Conservation (phyloP, 1,140 invertebrate species). For the Drusus annulatus region DNA sequence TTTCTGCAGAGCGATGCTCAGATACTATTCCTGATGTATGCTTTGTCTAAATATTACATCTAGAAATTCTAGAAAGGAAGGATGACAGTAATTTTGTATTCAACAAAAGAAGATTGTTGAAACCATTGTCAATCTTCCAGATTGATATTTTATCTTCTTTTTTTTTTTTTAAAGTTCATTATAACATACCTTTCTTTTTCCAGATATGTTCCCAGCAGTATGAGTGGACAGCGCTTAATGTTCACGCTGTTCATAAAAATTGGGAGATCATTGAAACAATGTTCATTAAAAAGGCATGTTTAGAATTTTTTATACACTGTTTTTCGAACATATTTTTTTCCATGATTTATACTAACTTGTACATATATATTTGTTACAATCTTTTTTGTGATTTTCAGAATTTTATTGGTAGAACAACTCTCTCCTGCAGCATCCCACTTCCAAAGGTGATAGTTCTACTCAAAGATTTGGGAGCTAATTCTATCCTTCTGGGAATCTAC, state of each 20-base stretch:
- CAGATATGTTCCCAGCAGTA: slow-evolving; percentile 66
- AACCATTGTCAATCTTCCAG: too few relatives aligned
- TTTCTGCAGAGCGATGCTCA: too few relatives aligned
- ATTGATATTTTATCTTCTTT: not conserved
- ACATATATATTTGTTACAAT: too few relatives aligned
- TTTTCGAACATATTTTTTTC: too few relatives aligned
- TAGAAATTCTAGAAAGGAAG: too few relatives aligned
- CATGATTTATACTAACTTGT: too few relatives aligned
- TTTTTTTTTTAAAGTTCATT: too few relatives aligned
- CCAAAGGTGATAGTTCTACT: slow-evolving; percentile 63
- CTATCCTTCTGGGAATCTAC: slow-evolving; percentile 62
- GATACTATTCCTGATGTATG: too few relatives aligned
- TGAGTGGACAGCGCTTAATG: slow-evolving; percentile 68
- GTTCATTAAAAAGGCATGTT: slow-evolving; percentile 67
- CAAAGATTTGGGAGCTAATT: slow-evolving; percentile 62
- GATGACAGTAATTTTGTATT: too few relatives aligned
- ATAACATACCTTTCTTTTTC: slow-evolving; percentile 48
- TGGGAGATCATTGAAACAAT: slow-evolving; percentile 69
- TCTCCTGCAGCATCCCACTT: slow-evolving; percentile 66
- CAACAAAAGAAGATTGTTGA: too few relatives aligned
- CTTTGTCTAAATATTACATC: too few relatives aligned
- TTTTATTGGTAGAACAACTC: slow-evolving; percentile 66
- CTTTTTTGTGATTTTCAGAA: slow-evolving; percentile 60
- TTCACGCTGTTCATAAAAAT: slow-evolving; percentile 66
- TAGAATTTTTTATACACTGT: too few relatives aligned